Evolutionary conservation across 2,113 vertebrate species (phyloP).

Genomic region (Daboia siamensis): DNA sequence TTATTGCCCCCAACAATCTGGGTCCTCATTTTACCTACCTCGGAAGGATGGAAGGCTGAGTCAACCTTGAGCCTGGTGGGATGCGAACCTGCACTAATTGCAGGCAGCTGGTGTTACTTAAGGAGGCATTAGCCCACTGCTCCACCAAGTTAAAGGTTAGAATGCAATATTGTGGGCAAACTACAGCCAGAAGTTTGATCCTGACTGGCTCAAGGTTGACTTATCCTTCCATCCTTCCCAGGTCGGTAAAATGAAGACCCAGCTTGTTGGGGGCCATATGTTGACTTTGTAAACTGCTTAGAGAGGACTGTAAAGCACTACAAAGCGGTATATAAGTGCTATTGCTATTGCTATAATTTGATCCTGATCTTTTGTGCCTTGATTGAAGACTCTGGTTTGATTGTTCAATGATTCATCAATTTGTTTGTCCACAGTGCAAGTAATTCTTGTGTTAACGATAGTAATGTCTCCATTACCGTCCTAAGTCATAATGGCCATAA

Average conservation of each 20-base stretch:
- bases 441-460: not conserved
- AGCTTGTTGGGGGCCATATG: not conserved
- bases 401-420: not conserved
- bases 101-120: no score
- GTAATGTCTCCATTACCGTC: not conserved
- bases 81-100: no score
- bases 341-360: not conserved
- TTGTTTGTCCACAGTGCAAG: not conserved
- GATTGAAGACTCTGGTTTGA: not conserved
- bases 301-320: not conserved
- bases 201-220: not conserved
- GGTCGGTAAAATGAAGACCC: not conserved
- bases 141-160: no score
- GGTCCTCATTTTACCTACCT: no score
- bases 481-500: no score
- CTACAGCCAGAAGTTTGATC: not conserved
- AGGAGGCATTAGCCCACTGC: no score
- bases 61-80: no score
- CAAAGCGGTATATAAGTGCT: not conserved
- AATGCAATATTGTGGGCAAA: not conserved
- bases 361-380: not conserved
- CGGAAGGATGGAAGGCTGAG: no score
- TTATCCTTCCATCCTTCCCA: not conserved
- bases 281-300: not conserved
- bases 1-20: no score